phyloP scores from a whole-genome alignment of 2,888 invertebrate species.

The Cordilura impudica region DNA sequence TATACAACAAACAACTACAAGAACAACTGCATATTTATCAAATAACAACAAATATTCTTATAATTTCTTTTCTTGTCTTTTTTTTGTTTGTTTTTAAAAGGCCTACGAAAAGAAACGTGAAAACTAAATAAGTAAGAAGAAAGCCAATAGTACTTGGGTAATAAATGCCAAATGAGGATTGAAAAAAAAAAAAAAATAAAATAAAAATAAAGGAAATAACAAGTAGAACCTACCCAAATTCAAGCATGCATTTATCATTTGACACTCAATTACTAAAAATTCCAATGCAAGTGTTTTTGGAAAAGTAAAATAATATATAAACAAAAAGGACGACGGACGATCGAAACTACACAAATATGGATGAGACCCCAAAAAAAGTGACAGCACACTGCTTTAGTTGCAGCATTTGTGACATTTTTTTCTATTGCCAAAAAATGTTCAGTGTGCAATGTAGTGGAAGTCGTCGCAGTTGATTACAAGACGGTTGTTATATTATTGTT shows the following conservation, averaged over 20 bases:
- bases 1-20: background rate
- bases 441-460: slow-evolving; percentile 61
- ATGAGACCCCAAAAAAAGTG: slow-evolving; percentile 59
- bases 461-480: slow-evolving; percentile 48
- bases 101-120: slow-evolving; percentile 18
- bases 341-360: slow-evolving; percentile 47
- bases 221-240: slow-evolving; percentile 46
- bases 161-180: slow-evolving; percentile 51
- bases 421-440: slow-evolving; percentile 59
- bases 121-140: slow-evolving; percentile 4
- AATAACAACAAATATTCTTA: background rate
- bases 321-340: slow-evolving; percentile 39
- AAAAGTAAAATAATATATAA: slow-evolving; percentile 27
- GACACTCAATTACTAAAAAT: slow-evolving; percentile 61
- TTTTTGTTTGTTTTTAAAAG: slow-evolving; percentile 5
- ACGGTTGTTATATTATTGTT: slow-evolving; percentile 49
- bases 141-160: slow-evolving; percentile 33
- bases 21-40: background rate
- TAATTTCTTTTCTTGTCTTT: background rate
- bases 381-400: slow-evolving; percentile 61
- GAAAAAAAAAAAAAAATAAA: slow-evolving; percentile 6
- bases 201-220: background rate
- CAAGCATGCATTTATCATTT: slow-evolving; percentile 55
- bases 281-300: slow-evolving; percentile 49
- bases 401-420: slow-evolving; percentile 61